A percentile compares a stretch with the other conserved stretches of the same genome.
Evolutionary conservation across 2,888 invertebrate species (phyloP).

Genomic region (Drosophila neonasuta): DNA sequence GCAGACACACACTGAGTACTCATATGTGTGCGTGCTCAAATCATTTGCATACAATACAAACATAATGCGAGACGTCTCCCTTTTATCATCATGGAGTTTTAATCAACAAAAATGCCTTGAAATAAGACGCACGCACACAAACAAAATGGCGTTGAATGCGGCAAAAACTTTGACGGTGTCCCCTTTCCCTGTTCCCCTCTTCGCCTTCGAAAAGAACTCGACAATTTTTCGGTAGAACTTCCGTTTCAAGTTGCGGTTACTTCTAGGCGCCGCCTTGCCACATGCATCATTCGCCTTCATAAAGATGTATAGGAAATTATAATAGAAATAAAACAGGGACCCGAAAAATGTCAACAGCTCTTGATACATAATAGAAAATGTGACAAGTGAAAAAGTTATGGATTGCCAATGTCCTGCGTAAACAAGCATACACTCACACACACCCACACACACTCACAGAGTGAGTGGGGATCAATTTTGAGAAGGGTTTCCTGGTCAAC

Average conservation of each 20-base stretch:
- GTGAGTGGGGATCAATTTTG: constrained; percentile 39
- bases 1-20: constrained; percentile 2
- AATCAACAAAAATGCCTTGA: constrained; percentile 68
- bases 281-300: constrained; percentile 1
- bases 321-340: constrained; percentile 43
- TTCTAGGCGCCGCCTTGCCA: constrained; percentile 9
- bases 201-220: constrained; percentile 32
- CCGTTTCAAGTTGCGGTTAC: constrained; percentile 35
- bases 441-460: not conserved
- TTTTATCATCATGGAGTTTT: constrained; percentile 49
- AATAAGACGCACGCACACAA: constrained; percentile 35
- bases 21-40: constrained; percentile 29
- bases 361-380: constrained; percentile 60
- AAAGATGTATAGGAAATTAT: constrained; percentile 35
- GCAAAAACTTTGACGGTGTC: constrained; percentile 54
- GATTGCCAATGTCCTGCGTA: constrained; percentile 63
- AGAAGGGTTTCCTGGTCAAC: constrained; percentile 58
- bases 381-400: constrained; percentile 70
- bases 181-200: too few species aligned
- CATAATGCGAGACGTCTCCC: constrained; percentile 33
- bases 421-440: constrained; percentile 32
- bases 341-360: constrained; percentile 62
- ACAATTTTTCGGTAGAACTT: constrained; percentile 47
- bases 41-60: constrained; percentile 65
- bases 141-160: constrained; percentile 53